phyloP scores from a whole-genome alignment of 2,113 vertebrate genomes.

The Chlorodrepanis virens region DNA sequence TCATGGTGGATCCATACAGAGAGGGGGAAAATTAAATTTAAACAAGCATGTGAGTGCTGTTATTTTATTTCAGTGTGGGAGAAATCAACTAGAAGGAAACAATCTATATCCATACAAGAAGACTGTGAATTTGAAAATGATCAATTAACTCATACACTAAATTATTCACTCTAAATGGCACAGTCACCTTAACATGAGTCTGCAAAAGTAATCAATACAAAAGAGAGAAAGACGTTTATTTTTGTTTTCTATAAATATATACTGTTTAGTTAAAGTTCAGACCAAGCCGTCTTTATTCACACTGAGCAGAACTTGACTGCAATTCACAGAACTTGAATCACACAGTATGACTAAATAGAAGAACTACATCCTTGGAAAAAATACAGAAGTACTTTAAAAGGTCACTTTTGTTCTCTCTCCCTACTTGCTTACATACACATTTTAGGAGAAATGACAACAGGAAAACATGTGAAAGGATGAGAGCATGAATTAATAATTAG shows the following conservation, averaged over 20 bases:
- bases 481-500: neutral
- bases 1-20: conserved; percentile 17
- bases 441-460: neutral
- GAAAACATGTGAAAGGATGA: neutral
- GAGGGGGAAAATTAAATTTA: neutral
- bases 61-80: neutral
- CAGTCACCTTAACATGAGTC: neutral
- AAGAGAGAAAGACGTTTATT: neutral
- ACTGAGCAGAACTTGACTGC: neutral
- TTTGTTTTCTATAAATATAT: neutral
- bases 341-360: neutral
- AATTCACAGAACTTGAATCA: neutral
- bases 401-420: neutral
- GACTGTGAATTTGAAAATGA: neutral
- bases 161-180: neutral
- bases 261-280: neutral
- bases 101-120: neutral
- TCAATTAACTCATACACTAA: neutral
- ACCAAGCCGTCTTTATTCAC: neutral
- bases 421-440: neutral
- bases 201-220: neutral
- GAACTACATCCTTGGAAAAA: neutral
- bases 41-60: neutral
- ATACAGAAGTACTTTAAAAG: neutral
- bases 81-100: neutral